Evolutionary conservation across 2,797 vertebrate species (phyloP).

Genomic region (Limosa lapponica): DNA sequence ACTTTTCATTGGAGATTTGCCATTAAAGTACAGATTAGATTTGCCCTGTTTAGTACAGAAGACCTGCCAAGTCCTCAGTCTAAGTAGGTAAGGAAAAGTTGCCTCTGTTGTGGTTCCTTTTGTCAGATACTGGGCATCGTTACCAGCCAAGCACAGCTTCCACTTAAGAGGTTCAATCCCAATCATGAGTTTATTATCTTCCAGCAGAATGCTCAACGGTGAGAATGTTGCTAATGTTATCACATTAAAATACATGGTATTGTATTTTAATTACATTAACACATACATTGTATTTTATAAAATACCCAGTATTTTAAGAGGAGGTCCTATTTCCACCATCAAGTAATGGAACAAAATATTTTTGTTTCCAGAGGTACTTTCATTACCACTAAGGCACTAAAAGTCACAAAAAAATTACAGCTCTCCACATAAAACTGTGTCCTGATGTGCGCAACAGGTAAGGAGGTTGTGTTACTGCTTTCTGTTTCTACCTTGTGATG

Average conservation of each 20-base stretch:
- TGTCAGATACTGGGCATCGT: not conserved
- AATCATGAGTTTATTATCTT: not conserved
- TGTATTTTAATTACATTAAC: not conserved
- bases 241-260: not conserved
- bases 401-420: not conserved
- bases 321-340: not conserved
- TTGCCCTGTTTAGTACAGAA: not conserved
- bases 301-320: not conserved
- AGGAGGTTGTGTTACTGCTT: not conserved
- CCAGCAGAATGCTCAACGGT: not conserved
- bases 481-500: conserved; percentile 4
- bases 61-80: not conserved
- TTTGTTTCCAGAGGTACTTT: not conserved
- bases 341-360: not conserved
- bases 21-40: not conserved
- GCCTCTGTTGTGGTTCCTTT: not conserved
- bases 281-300: not conserved
- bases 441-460: not conserved
- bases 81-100: not conserved
- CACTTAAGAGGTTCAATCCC: not conserved
- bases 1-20: not conserved
- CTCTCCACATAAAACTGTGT: not conserved
- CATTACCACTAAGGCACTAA: not conserved
- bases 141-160: not conserved
- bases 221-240: not conserved